Conservation (phyloP, 2,888 invertebrate species). For the Tineola bisselliella region DNA sequence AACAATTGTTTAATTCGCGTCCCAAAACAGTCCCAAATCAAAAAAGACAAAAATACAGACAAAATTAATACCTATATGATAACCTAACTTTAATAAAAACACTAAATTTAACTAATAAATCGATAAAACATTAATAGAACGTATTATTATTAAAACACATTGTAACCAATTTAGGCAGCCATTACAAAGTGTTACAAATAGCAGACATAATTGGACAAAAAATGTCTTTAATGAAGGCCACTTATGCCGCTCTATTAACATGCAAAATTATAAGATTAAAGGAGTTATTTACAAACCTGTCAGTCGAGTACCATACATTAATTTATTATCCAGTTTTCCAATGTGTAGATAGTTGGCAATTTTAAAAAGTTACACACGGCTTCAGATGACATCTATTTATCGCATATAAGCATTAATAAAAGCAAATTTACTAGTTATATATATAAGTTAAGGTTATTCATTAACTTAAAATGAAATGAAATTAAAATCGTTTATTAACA, state of each 20-base stretch:
- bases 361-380: neutral
- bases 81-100: too few species aligned
- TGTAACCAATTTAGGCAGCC: neutral
- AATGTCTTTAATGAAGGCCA: neutral
- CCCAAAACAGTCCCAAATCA: too few species aligned
- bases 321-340: neutral
- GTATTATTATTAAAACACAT: neutral
- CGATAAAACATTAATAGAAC: neutral
- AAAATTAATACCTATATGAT: too few species aligned
- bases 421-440: neutral
- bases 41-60: too few species aligned
- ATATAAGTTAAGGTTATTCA: neutral
- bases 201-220: neutral
- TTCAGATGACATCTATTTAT: constrained; percentile 2
- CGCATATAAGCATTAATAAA: neutral
- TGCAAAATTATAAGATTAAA: constrained; percentile 1
- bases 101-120: neutral
- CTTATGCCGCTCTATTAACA: neutral
- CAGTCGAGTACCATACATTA: neutral
- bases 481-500: too few species aligned
- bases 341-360: neutral
- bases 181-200: constrained; percentile 3
- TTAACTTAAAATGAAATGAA: too few species aligned
- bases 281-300: constrained; percentile 5
- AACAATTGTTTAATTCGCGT: too few species aligned